Conservation (phyloP, 2,888 invertebrate genomes). For the Coelogynopora nodosa region DNA sequence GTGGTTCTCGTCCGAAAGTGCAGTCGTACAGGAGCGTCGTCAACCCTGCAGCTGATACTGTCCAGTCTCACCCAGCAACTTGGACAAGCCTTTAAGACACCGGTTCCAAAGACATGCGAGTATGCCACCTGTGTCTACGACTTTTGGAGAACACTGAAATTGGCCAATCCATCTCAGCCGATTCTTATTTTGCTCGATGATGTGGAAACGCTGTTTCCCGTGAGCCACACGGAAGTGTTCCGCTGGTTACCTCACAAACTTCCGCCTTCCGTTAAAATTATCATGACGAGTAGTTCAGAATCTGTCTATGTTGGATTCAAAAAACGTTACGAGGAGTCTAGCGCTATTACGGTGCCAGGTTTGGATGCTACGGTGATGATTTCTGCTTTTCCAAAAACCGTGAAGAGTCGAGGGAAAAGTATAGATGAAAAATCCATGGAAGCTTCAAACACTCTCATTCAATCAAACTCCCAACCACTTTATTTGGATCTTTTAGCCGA, state of each 20-base stretch:
- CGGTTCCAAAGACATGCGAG: conserved; percentile 9
- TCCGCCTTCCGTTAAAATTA: conserved; percentile 35
- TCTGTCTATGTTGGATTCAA: conserved; percentile 36
- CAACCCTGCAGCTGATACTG: conserved; percentile 35
- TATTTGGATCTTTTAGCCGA: conserved; percentile 36
- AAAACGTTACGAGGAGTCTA: conserved; percentile 41
- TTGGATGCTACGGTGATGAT: conserved; percentile 26
- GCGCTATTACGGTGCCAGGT: conserved; percentile 36
- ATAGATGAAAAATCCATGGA: conserved; percentile 32
- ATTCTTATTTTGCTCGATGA: conserved; percentile 41
- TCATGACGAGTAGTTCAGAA: conserved; percentile 39
- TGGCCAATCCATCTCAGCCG: conserved; percentile 34
- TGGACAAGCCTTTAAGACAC: conserved; percentile 5
- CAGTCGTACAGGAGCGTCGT: conserved; percentile 30
- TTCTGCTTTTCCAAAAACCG: conserved; percentile 15
- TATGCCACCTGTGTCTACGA: conserved; percentile 43
- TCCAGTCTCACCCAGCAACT: conserved; percentile 38
- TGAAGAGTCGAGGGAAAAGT: conserved; percentile 5
- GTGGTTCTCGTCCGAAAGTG: conserved; percentile 33
- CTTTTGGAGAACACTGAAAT: conserved; percentile 36
- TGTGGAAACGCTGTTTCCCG: conserved; percentile 38
- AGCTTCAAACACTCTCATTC: not conserved
- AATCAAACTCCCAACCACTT: conserved; percentile 36
- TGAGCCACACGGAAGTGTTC: conserved; percentile 43
- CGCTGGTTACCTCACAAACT: conserved; percentile 41